These are phyloP conservation scores for Psophia crepitans DNA, from an alignment of 2,113 vertebrate species.

Conservation along the genomic window DNA sequence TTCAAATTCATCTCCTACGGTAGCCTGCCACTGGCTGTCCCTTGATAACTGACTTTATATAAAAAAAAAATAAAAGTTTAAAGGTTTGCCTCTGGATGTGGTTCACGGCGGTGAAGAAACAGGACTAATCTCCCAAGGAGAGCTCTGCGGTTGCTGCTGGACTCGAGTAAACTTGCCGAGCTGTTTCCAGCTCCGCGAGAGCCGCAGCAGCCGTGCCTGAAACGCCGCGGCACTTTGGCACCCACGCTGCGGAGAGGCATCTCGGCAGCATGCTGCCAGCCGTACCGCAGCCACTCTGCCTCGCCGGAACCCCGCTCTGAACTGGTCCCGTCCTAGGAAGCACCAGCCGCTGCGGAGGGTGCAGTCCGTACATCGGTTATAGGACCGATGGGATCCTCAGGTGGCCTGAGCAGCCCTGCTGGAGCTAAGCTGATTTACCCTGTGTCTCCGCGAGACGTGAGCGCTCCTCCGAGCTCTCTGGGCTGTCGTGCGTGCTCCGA, in stretches of 20 bases:
- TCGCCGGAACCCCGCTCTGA: not conserved
- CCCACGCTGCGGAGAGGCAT: not conserved
- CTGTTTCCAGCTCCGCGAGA: not conserved
- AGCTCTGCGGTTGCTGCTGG: not conserved
- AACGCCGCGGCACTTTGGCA: not conserved
- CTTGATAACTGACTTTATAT: not conserved
- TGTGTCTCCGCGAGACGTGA: fast-evolving
- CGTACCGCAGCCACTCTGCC: not conserved
- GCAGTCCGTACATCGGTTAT: fast-evolving
- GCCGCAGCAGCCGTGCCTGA: not conserved
- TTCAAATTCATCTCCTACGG: not conserved
- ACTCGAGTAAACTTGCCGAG: not conserved
- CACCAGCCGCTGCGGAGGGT: not conserved
- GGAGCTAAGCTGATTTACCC: not conserved
- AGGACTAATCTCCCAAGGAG: not conserved
- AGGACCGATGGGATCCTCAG: not conserved
- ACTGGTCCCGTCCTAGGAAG: not conserved
- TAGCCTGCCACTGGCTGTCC: constrained; percentile 13
- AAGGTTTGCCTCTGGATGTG: not conserved
- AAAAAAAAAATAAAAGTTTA: not conserved
- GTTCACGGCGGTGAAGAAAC: not conserved
- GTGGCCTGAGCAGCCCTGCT: not conserved
- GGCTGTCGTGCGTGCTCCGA: not conserved
- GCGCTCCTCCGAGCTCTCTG: not conserved
- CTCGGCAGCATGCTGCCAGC: not conserved